Base-by-base conservation (phyloP, 1,140 invertebrate genomes). In the Drosophila aff. region DNA sequence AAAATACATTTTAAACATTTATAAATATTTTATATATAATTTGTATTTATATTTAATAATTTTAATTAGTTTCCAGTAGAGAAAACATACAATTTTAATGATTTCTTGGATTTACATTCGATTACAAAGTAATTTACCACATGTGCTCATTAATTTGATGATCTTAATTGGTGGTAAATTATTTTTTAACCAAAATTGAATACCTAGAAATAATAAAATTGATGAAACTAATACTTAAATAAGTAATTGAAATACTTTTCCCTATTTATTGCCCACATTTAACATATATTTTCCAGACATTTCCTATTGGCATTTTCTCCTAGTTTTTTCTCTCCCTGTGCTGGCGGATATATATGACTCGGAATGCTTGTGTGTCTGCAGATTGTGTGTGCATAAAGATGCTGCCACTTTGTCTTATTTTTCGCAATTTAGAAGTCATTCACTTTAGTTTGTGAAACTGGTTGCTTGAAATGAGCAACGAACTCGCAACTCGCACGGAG, bases 391-490 rank as follows among this genome's bases (percentile, higher is more conserved):
- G 60, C 53, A 68, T 75, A 68, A 77, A 77, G 60, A 66, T 71
- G 64, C 65, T 72, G 52, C 31, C 71, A 86, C 80, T 89, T 80
- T 82, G 67, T 87, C 67, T 87, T 86, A 63, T 87, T 87, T 64
- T 67, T 80, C 67, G 80, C 80, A 67, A 87, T 86, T 87, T 87
- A 80, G 76, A 57, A 83, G 83, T 86, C 84, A 80, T 86, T 86
- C 83, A 86, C 83, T 71, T 68, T 64, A 78, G 53, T 64, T 46
- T 26, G 47, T n/a, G 47, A 26, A 26, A 28, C 46, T 5, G 47
- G 23, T 8, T 15, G 38, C 40, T 44, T 53, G 41, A 89, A 86
- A 86, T 86, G 83, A 83, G 76, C 83, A 86, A 86, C 76, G 83
- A 86, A 87, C 83, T 87, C 79, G 76, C 31, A 38, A 13, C 41